Evolutionary conservation across 2,888 invertebrate genomes (phyloP).

Genomic region (Xestia sexstrigata): DNA sequence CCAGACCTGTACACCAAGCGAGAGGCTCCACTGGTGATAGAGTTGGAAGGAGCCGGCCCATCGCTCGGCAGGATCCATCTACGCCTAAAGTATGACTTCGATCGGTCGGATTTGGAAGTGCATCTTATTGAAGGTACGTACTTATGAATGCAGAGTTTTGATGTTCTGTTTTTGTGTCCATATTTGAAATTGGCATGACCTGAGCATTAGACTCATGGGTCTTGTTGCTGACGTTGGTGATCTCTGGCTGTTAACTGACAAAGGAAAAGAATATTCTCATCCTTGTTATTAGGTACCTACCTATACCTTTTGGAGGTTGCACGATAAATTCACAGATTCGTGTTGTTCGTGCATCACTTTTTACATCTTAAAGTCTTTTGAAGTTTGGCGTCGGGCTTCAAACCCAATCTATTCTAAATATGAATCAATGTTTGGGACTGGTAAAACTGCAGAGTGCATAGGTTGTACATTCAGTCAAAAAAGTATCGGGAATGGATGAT

Average conservation of each 20-base stretch:
- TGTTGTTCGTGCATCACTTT: not conserved
- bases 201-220: not conserved
- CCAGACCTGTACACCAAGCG: slow-evolving; percentile 96
- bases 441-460: too few species aligned
- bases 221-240: not conserved
- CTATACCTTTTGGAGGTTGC: not conserved
- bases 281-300: not conserved
- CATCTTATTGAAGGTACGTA: slow-evolving; percentile 96
- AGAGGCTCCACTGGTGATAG: slow-evolving; percentile 94
- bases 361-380: not conserved
- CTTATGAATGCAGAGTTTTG: slow-evolving; percentile 1
- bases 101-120: slow-evolving; percentile 97
- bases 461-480: too few species aligned
- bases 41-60: slow-evolving; percentile 91
- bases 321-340: not conserved
- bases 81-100: slow-evolving; percentile 96
- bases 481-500: too few species aligned
- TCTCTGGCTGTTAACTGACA: not conserved
- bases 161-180: not conserved
- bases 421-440: not conserved
- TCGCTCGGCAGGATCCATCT: slow-evolving; percentile 96
- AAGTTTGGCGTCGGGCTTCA: not conserved
- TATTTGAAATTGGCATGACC: not conserved
- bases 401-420: not conserved
- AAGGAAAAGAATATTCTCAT: not conserved